Percentiles rank a stretch among this genome's conserved stretches.
These are phyloP conservation scores for Gobiocypris rarus DNA, from an alignment of 2,113 vertebrate genomes.

Conservation along the genomic window DNA sequence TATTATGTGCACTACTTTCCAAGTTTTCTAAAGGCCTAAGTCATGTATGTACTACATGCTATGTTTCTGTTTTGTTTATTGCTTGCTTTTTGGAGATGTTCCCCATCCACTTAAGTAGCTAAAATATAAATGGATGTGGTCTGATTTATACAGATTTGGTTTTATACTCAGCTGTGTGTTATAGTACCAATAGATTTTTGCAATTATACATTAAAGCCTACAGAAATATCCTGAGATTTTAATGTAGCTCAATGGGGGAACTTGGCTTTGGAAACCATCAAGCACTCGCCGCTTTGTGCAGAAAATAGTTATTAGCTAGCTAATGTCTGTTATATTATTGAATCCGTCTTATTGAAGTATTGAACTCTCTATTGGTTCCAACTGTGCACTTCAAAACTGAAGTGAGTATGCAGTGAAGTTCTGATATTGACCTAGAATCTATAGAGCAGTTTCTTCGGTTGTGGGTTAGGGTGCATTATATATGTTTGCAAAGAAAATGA, in stretches of 20 bases:
- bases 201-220: background rate
- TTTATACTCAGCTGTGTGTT: background rate
- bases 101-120: background rate
- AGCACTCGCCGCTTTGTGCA: background rate
- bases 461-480: background rate
- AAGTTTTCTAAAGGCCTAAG: no score
- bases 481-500: background rate
- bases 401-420: background rate
- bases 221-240: background rate
- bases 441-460: background rate
- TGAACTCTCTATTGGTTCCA: background rate
- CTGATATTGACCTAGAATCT: background rate
- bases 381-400: background rate
- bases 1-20: background rate
- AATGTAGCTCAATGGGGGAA: background rate
- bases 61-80: background rate
- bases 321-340: background rate
- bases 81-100: background rate
- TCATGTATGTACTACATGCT: background rate
- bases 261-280: background rate
- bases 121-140: background rate
- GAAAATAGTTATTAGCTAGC: background rate
- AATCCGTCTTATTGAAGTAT: background rate
- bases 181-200: background rate
- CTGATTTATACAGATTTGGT: background rate